Percentiles rank a stretch among this genome's conserved stretches.
Evolutionary conservation across 53 echinoderm and acorn worm genomes (phyloP).

Genomic region (Stichopus horrens): DNA sequence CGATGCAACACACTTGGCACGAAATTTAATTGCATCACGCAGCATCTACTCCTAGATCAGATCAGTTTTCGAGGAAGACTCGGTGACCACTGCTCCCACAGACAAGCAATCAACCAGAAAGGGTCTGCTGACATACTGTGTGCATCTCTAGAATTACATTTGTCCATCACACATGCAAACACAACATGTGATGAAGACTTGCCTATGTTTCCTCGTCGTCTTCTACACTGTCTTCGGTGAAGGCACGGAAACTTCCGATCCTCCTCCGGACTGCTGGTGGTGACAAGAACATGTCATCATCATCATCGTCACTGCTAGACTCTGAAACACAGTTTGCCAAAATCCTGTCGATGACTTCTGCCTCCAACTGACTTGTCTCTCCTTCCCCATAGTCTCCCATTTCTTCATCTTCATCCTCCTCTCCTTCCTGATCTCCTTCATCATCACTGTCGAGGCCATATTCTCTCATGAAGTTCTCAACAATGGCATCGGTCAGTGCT

Average conservation of each 20-base stretch:
- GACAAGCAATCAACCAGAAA: background rate
- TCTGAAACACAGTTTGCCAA: conserved; percentile 39
- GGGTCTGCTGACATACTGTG: background rate
- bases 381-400: background rate
- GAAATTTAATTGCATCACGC: too few species aligned
- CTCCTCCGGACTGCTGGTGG: conserved; percentile 26
- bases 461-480: conserved; percentile 31
- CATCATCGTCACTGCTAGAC: conserved; percentile 25
- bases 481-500: conserved; percentile 16
- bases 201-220: conserved; percentile 13
- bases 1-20: too few species aligned
- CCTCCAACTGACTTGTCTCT: conserved; percentile 16
- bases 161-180: background rate
- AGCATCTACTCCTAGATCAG: too few species aligned
- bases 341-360: conserved; percentile 34
- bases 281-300: conserved; percentile 35
- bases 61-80: background rate
- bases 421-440: background rate
- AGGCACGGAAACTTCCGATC: conserved; percentile 31
- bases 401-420: conserved; percentile 14
- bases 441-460: background rate
- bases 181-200: background rate
- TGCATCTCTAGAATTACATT: background rate
- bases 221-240: background rate
- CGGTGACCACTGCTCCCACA: background rate